These are phyloP conservation scores for Camponotus vicinus DNA, from an alignment of 1,140 invertebrate species.

Conservation along the genomic window DNA sequence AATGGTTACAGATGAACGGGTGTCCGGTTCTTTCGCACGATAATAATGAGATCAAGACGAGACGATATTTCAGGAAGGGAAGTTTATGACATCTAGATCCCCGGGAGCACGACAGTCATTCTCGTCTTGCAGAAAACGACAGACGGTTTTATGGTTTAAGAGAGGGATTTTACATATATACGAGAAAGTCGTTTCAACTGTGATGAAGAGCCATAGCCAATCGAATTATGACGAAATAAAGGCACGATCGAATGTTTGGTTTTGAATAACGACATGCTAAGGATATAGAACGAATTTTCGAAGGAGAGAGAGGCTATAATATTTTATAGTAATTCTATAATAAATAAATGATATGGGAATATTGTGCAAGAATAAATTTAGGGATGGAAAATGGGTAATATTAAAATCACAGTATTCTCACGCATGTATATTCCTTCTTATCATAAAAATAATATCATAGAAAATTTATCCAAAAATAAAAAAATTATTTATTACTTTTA, in stretches of 20 bases:
- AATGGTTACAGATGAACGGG: constrained; percentile 47
- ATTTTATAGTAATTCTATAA: not conserved
- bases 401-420: not conserved
- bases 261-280: not conserved
- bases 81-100: constrained; percentile 32
- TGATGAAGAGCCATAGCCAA: constrained; percentile 12
- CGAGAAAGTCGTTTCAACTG: not conserved
- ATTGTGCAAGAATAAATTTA: not conserved
- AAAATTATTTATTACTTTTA: not conserved
- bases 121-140: constrained; percentile 43
- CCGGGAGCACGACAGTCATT: constrained; percentile 30
- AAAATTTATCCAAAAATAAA: not conserved
- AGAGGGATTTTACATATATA: too few relatives aligned
- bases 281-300: not conserved
- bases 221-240: constrained; percentile 43
- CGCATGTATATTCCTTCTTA: not conserved
- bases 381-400: not conserved
- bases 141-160: constrained; percentile 51
- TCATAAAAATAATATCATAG: not conserved
- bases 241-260: not conserved
- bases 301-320: not conserved
- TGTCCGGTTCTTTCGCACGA: constrained; percentile 25
- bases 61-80: constrained; percentile 17
- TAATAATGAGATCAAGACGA: constrained; percentile 48
- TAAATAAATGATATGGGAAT: not conserved